phyloP scores from a whole-genome alignment of 2,113 vertebrate species.

The Stictonetta naevosa region DNA sequence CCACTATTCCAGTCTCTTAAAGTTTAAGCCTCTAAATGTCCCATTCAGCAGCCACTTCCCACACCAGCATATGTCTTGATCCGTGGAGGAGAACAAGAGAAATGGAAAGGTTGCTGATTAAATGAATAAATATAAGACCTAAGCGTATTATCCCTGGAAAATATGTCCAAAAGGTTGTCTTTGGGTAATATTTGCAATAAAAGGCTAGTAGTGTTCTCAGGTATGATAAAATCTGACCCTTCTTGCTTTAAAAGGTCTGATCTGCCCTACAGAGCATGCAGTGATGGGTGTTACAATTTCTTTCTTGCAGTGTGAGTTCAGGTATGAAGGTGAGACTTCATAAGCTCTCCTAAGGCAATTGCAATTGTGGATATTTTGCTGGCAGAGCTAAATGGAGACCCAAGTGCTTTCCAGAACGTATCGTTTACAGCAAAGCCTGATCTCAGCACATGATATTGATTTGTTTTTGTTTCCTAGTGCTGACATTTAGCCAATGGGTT shows the following conservation, averaged over 20 bases:
- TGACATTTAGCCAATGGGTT: background rate
- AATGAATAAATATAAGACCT: slow-evolving; percentile 14
- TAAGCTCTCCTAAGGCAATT: background rate
- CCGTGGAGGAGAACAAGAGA: background rate
- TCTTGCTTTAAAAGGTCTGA: background rate
- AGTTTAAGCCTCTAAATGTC: background rate
- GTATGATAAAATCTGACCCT: background rate
- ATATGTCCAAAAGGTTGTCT: background rate
- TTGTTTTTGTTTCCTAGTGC: background rate
- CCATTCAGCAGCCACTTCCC: background rate
- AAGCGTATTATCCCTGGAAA: background rate
- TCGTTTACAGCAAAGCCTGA: background rate
- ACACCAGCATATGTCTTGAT: background rate
- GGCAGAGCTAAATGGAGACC: background rate
- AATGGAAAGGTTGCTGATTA: slow-evolving; percentile 6
- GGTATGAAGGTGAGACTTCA: background rate
- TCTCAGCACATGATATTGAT: background rate
- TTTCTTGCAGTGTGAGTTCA: background rate
- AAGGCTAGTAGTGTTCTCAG: background rate
- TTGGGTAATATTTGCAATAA: background rate
- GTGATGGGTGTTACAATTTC: background rate
- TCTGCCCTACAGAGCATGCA: background rate
- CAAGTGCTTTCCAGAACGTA: background rate
- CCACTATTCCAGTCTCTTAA: background rate
- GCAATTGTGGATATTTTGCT: background rate